These are phyloP conservation scores for Diloba caeruleocephala DNA, from an alignment of 2,888 invertebrate species.

Conservation along the genomic window DNA sequence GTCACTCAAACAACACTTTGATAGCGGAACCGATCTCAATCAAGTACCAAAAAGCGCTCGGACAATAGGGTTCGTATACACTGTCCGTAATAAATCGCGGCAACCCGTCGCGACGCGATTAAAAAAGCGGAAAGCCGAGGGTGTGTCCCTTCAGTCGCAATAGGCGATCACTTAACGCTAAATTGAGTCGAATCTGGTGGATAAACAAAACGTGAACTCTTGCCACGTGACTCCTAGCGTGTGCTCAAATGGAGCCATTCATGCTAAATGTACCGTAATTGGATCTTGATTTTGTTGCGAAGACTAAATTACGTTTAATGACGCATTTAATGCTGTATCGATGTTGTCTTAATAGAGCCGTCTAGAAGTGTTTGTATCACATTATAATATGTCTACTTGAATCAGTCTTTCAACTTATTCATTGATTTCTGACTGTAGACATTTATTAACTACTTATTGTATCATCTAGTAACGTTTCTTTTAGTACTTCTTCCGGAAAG, in stretches of 20 bases:
- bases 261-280: slow-evolving; percentile 84
- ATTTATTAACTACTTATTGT: no score
- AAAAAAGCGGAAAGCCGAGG: slow-evolving; percentile 75
- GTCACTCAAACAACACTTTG: slow-evolving; percentile 63
- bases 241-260: slow-evolving; percentile 72
- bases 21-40: slow-evolving; percentile 78
- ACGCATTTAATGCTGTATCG: slow-evolving; percentile 51
- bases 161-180: slow-evolving; percentile 80
- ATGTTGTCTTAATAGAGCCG: slow-evolving; percentile 37
- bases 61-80: slow-evolving; percentile 70
- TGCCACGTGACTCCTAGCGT: slow-evolving; percentile 74
- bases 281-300: slow-evolving; percentile 78
- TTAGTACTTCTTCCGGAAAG: no score
- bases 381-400: background rate
- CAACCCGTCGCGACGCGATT: slow-evolving; percentile 73
- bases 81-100: slow-evolving; percentile 73
- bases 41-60: slow-evolving; percentile 60
- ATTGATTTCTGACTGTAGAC: background rate
- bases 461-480: no score
- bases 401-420: background rate
- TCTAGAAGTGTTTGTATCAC: slow-evolving; percentile 10
- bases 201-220: slow-evolving; percentile 78
- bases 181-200: slow-evolving; percentile 80
- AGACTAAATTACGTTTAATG: slow-evolving; percentile 60
- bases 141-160: slow-evolving; percentile 68